phyloP scores from a whole-genome alignment of 2,113 vertebrate species.

The Neogobius melanostomus region DNA sequence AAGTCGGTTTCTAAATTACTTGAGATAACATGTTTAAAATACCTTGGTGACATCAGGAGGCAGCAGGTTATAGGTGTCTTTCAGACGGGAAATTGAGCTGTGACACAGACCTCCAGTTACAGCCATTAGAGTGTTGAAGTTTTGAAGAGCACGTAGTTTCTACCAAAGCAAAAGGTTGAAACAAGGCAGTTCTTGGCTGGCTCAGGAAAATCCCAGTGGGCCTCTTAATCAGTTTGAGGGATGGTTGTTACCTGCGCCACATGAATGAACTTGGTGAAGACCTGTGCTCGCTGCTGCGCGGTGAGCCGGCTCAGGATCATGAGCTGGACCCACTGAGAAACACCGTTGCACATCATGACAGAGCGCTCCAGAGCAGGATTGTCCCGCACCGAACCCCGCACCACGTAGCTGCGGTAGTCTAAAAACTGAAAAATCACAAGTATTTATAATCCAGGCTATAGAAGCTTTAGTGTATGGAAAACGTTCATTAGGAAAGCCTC shows the following conservation, averaged over 20 bases:
- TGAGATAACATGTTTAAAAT: neutral
- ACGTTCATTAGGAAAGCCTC: neutral
- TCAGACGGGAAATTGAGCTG: conserved; percentile 89
- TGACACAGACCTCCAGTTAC: conserved; percentile 90
- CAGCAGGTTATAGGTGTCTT: conserved; percentile 85
- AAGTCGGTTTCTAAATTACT: too few relatives aligned
- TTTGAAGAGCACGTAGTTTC: conserved; percentile 85
- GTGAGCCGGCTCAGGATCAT: conserved; percentile 93
- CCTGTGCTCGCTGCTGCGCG: conserved; percentile 86
- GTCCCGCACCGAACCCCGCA: conserved; percentile 82
- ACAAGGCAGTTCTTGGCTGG: conserved; percentile 3
- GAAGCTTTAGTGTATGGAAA: neutral
- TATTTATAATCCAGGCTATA: neutral
- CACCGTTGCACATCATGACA: conserved; percentile 88
- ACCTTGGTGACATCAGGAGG: conserved; percentile 89
- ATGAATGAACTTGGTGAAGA: conserved; percentile 89
- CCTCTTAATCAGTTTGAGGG: neutral
- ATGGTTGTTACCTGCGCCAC: conserved; percentile 83
- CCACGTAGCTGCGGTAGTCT: conserved; percentile 87
- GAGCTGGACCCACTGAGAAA: conserved; percentile 93
- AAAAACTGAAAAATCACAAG: conserved; percentile 73
- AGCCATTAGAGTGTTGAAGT: conserved; percentile 93
- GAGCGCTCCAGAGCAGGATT: conserved; percentile 85
- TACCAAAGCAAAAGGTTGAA: conserved; percentile 41
- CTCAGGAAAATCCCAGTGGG: conserved; percentile 4